Percentiles rank a stretch among this genome's conserved stretches.
Evolutionary conservation across 2,888 invertebrate genomes (phyloP).

Genomic region (Arctia plantaginis): DNA sequence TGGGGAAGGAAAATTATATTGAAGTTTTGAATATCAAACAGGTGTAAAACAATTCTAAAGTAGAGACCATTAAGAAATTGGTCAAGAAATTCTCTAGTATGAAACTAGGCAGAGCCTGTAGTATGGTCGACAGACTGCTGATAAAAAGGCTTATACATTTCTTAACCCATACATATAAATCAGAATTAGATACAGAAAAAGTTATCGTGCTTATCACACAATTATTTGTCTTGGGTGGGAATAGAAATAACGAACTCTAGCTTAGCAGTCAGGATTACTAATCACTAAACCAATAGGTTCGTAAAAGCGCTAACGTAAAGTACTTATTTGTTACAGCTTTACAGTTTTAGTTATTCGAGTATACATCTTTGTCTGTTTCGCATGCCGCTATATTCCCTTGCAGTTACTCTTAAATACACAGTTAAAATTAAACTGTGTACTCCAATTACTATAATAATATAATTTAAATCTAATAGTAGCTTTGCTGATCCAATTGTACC

Average conservation of each 20-base stretch:
- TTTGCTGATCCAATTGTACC: neutral
- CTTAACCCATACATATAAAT: neutral
- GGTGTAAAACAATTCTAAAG: neutral
- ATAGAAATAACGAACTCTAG: neutral
- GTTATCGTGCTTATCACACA: neutral
- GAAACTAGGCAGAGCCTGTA: neutral
- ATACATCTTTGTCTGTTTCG: neutral
- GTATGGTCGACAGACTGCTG: neutral
- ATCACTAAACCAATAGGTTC: neutral
- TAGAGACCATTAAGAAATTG: neutral
- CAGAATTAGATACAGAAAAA: neutral
- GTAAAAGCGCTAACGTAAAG: neutral
- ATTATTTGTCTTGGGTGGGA: neutral
- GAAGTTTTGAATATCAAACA: constrained; percentile 27
- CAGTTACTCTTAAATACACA: neutral
- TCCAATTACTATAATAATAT: neutral
- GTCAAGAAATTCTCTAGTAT: neutral
- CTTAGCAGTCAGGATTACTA: neutral
- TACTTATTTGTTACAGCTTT: too few species aligned
- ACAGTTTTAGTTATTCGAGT: too few species aligned
- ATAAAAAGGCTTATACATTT: neutral
- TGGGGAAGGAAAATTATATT: constrained; percentile 44
- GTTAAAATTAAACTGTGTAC: too few species aligned
- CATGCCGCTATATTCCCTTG: neutral
- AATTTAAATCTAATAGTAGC: neutral